Base-by-base conservation (phyloP, 2,113 vertebrate genomes). In the Chloroceryle aenea region DNA sequence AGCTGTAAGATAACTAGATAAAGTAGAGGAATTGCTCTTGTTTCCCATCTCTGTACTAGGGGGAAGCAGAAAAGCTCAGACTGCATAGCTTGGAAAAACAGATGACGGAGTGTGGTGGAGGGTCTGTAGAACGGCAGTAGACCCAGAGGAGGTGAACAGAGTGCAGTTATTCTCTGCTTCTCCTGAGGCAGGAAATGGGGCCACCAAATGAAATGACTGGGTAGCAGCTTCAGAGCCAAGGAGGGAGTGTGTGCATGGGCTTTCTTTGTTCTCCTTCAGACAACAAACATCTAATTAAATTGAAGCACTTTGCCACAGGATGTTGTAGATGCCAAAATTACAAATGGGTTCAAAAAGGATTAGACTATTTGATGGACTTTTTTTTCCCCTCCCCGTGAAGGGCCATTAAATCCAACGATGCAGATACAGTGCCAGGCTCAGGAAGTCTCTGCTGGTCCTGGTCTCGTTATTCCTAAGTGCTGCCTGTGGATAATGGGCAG, bases 261-360 rank as follows among this genome's bases (percentile, higher is more conserved):
- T 93, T 89, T 85, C 92, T 96, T 97, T 97, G 95, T 97, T 96
- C 95, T 92, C 86, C 90, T 94, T 93, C 89, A 95, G 89, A 95
- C 89, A 95, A 90, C 81, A 93, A 96, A 96, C 87, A 89, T 94
- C 8, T 92, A 95, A 97, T 96, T 97, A 95, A 95, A 95, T 96
- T 95, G 94, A 84, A 96, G 90, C 88, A 92, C 92, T 97, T 76
- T 93, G 76, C 95, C 64, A 97, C 96, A 96, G 96, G 96, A 95
- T 97, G 89, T 87, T 93, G 94, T 92, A 89, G 86, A 95, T 92
- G 94, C 93, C 93, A 90, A 93, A 95, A 95, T 96, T 92, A 95
- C 77, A 95, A 89, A 95, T 95, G 80, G 59, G 83, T 95, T 95
- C 76, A 81, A 67, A 95, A 95, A 95, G 72, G 76, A 95, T 95